A percentile compares a stretch with the other conserved stretches of the same genome.
Conservation (phyloP, 1,140 invertebrate genomes). For the Epicauta chinensis region DNA sequence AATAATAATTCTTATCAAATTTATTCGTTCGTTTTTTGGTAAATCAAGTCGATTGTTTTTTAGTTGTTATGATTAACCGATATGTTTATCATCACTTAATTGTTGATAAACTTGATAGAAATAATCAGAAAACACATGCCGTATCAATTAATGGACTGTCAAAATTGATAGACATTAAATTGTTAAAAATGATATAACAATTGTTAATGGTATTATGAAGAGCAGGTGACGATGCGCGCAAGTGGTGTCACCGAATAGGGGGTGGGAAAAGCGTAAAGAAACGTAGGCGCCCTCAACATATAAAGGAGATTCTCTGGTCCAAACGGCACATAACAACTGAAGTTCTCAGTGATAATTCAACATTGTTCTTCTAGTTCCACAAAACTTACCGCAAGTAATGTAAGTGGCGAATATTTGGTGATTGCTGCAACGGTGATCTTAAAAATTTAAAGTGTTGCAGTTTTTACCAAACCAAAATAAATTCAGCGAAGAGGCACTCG, state of each 20-base stretch:
- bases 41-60: not conserved
- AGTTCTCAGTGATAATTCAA: slow-evolving; percentile 14
- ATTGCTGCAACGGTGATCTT: not conserved
- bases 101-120: not conserved
- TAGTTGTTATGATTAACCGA: not conserved
- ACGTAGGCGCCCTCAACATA: slow-evolving; percentile 13
- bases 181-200: not conserved
- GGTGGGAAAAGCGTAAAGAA: slow-evolving; percentile 19
- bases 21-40: not conserved
- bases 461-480: too few relatives aligned
- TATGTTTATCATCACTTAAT: slow-evolving; percentile 2
- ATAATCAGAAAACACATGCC: not conserved
- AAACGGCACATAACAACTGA: slow-evolving; percentile 20
- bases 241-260: slow-evolving; percentile 5
- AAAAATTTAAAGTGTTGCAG: too few relatives aligned
- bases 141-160: slow-evolving; percentile 4
- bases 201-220: slow-evolving; percentile 11
- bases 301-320: slow-evolving; percentile 19
- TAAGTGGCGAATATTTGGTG: slow-evolving; percentile 1
- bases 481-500: not conserved
- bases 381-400: not conserved
- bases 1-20: too few relatives aligned
- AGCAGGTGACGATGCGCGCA: slow-evolving; percentile 10
- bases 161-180: slow-evolving; percentile 3
- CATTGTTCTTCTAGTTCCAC: slow-evolving; percentile 3